Evolutionary conservation across 2,888 invertebrate species (phyloP), one percentile per base, ranked within the genome.

Genomic region (Cryptops parisi): DNA sequence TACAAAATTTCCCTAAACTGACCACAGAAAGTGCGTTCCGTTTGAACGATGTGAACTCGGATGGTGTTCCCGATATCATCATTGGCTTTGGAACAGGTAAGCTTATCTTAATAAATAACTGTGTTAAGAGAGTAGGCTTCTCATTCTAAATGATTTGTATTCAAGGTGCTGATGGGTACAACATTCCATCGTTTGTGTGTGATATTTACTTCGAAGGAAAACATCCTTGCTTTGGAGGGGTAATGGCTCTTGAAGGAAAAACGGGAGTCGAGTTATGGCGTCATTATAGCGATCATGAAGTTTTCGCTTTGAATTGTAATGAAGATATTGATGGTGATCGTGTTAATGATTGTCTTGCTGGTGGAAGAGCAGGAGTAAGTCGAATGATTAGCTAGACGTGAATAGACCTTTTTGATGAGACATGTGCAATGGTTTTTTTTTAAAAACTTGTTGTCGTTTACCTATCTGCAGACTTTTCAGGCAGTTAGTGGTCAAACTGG

Each of bases 61-160:
- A 87, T 70, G 77, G 76, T 19, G 65, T 80, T 9, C 74, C 78
- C 48, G 86, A 87, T 68, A 72, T 84, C 23, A 74, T 86, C 52
- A 74, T 85, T 57, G 85, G 84, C 56, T 86, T 81, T 68, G 83
- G 81, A 52, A 82, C 84, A 65, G 82, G 82, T 82, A 65, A n/a
- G n/a, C n/a, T n/a, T n/a, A n/a, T n/a, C n/a, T 33, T 33, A 9
- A 33, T 33, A 33, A 9, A 33, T 33, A 33, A 9, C 15, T 33
- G 6, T 33, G 6, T 33, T 33, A 33, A 33, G n/a, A n/a, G n/a
- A n/a, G n/a, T n/a, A n/a, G n/a, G n/a, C n/a, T 39, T 4, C 40
- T 4, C 40, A 38, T 12, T 12, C 15, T 5, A 19, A 6, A 5
- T 44, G 15, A 17, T 47, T 24, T 25, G 4, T 9, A 21, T 59